Evolutionary conservation across 2,797 vertebrate species (phyloP), one percentile per base, ranked within the genome.

Genomic region (Anas bernieri): DNA sequence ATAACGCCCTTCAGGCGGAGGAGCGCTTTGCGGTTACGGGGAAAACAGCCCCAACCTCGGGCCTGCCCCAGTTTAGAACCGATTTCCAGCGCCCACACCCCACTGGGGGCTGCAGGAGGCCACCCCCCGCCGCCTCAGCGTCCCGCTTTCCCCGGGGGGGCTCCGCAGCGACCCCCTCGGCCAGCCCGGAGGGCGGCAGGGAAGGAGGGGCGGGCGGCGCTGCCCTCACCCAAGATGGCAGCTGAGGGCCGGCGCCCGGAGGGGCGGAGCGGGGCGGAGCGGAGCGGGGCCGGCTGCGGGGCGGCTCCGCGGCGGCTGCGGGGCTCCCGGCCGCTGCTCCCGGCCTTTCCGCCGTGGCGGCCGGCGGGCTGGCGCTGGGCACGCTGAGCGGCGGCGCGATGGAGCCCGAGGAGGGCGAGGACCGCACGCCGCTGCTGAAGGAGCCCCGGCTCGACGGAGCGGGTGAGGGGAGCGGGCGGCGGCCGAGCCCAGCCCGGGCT

Each of bases 181-280:
- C 0, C 46, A 5, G 50, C 50, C 25, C 48, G 23, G 48, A 5
- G 48, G 46, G 12, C 22, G 46, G 46, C 46, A 25, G 33, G 17
- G 10, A 8, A 25, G 52, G 28, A 30, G 54, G 46, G 16, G 5
- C 2, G 18, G 2, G 2, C 12, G 37, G 18, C 26, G 0, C 13
- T 76, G 87, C 97, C 97, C 92, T 43, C 6, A 94, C 11, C 50
- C 86, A 97, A 97, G 35, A 97, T 96, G 96, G 95, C 77, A 4
- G 68, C 66, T 2, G n/a, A 3, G 25, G 31, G 31, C 7, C 4
- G 41, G 28, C 1, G 22, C 46, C 22, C 46, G 46, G 56, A n/a
- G 23, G 39, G 31, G 37, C 68, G 35, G 78, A n/a, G 48, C 33
- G 18, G 8, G 4, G 30, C 12, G 20, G 16, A 25, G 35, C 35